Base-by-base conservation (phyloP, 1,140 invertebrate species). In the Ooceraea biroi region DNA sequence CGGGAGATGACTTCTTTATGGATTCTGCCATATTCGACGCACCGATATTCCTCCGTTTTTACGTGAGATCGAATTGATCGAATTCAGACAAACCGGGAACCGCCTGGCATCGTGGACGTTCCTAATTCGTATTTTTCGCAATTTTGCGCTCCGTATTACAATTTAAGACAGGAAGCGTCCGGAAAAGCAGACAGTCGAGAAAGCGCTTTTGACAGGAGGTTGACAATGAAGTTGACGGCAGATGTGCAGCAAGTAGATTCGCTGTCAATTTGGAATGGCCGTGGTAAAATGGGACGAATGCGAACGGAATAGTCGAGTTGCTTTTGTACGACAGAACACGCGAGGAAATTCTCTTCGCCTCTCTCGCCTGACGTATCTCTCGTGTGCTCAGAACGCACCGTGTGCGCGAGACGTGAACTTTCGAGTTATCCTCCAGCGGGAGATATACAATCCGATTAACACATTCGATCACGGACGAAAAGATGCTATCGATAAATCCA, bases 1-100 rank as follows among this genome's bases (percentile, higher is more conserved):
- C 65, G 63, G 90, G 89, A 60, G 48, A 44, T 65, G 58, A 27
- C 68, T 90, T 90, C 60, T 71, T 90, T n/a, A 22, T 90, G n/a
- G 50, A 50, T 30, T 86, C 88, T n/a, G 71, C 57, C 89, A 90
- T 90, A 44, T 76, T 74, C 50, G 52, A 50, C 48, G 58, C 66
- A 60, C 11, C n/a, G n/a, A 77, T 30, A n/a, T 8, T 50, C 10
- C 12, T 58, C 10, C 8, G 10, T 19, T 57, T 69, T 0, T 27
- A 41, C 46, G n/a, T 36, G 55, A 25, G 25, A 82, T 66, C 30
- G 52, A 36, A 61, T 41, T 36, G 36, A 36, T n/a, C n/a, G n/a
- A 55, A 68, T 68, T 72, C 36, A 30, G 36, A 68, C 52, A 41
- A 65, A 48, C 12, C 63, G 52, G 58, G 80, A 80, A 10, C 55